These are phyloP conservation scores for Heliocidaris tuberculata DNA, from an alignment of 35 echinoderm and acorn worm species.

Conservation along the genomic window DNA sequence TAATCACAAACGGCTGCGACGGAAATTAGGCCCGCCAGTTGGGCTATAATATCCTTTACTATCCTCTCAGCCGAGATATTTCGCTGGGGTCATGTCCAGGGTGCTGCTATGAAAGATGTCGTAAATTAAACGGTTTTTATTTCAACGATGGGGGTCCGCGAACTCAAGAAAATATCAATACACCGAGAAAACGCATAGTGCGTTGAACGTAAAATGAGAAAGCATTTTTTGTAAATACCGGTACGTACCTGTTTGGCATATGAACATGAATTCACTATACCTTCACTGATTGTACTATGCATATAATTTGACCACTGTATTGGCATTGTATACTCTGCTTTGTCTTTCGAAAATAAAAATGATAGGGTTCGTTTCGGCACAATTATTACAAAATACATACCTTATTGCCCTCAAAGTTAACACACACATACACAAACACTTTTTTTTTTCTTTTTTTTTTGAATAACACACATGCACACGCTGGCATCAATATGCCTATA, in stretches of 20 bases:
- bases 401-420: too few relatives aligned
- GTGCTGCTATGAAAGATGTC: slow-evolving; percentile 17
- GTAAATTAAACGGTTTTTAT: slow-evolving; percentile 32
- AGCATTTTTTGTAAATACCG: not conserved
- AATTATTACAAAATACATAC: too few relatives aligned
- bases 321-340: not conserved
- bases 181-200: not conserved
- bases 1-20: slow-evolving; percentile 20
- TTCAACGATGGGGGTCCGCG: slow-evolving; percentile 39
- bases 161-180: not conserved
- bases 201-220: slow-evolving; percentile 2
- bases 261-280: not conserved
- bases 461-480: too few relatives aligned
- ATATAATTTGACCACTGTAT: not conserved
- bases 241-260: not conserved
- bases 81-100: not conserved
- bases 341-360: too few relatives aligned
- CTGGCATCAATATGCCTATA: too few relatives aligned
- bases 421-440: too few relatives aligned
- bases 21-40: not conserved
- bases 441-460: too few relatives aligned
- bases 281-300: not conserved
- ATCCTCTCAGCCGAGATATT: not conserved
- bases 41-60: not conserved
- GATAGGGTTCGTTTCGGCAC: too few relatives aligned